These are phyloP conservation scores for Amiota minor DNA, from an alignment of 2,888 invertebrate species.

Conservation along the genomic window DNA sequence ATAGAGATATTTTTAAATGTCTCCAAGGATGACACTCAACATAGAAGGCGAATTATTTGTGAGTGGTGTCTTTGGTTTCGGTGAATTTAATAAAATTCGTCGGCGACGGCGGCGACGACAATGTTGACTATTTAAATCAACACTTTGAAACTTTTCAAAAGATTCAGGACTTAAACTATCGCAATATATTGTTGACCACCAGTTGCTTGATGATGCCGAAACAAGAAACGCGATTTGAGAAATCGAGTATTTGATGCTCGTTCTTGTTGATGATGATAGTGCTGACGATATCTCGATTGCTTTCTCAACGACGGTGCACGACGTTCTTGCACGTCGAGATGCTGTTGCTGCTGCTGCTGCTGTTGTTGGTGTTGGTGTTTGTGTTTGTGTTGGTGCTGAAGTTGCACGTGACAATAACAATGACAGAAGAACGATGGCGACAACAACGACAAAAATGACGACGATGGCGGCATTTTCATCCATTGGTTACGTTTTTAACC, in stretches of 20 bases:
- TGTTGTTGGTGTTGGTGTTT: conserved; percentile 33
- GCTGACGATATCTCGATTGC: conserved; percentile 12
- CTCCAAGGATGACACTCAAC: no score
- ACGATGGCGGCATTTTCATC: conserved; percentile 70
- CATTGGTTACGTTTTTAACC: conserved; percentile 67
- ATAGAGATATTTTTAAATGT: no score
- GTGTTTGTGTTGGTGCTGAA: conserved; percentile 42
- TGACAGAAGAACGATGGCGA: conserved; percentile 59
- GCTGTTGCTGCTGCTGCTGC: conserved; percentile 35
- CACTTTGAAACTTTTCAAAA: no score
- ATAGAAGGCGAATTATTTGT: no score
- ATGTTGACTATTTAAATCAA: no score
- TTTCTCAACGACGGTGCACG: conserved; percentile 30
- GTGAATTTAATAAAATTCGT: no score
- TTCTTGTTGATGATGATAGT: conserved; percentile 34
- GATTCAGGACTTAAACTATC: no score
- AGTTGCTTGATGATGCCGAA: no score
- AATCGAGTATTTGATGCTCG: conserved; percentile 26
- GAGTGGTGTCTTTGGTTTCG: no score
- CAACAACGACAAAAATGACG: conserved; percentile 66
- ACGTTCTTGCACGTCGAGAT: conserved; percentile 6
- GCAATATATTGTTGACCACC: no score
- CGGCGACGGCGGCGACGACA: no score
- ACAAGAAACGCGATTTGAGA: no score
- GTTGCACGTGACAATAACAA: conserved; percentile 56